Evolutionary conservation across 2,113 vertebrate species (phyloP), one percentile per base, ranked within the genome.

Genomic region (Paedocypris sp.): DNA sequence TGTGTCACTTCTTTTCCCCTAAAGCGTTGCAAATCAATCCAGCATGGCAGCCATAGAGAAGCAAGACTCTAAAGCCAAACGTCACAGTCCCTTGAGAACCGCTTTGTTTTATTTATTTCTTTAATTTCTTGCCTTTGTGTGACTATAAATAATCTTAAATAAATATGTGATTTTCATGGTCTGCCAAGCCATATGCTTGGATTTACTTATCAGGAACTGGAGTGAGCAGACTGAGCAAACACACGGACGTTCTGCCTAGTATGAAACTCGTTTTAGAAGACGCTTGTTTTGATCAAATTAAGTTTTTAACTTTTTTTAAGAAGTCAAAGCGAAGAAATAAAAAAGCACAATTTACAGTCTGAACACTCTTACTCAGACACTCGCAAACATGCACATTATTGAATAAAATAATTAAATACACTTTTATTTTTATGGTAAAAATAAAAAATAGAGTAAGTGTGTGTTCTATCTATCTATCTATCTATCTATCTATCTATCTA

Each of bases 141-240:
- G 54, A 12, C 38, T 35, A 15, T 13, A 59, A 58, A 66, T 66
- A 45, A 19, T 35, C 16, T 16, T 11, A 35, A 18, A 41, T 57
- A 58, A 42, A 42, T 8, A 19, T 65, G 26, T 64, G 23, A 33
- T 26, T 29, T 50, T 35, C 26, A 15, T 33, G 3, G 18, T 45
- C 41, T 48, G 45, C 52, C 32, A 23, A 6, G 35, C 52, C 22
- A 54, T 16, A 39, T 54, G 51, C 18, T 36, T 49, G 23, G 22
- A 25, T 45, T 18, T 16, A 12, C 31, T 49, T 49, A 49, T 29
- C 15, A n/a, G 6, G 4, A 7, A 49, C 6, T 31, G 15, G 9
- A 28, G 1, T 6, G 13, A 13, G 9, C 46, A 49, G 46, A 31
- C 15, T 29, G 15, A 29, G 46, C 13, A 49, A 49, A 49, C 7